Conservation (phyloP, 2,797 vertebrate genomes). For the Ptychadena robeensis region DNA sequence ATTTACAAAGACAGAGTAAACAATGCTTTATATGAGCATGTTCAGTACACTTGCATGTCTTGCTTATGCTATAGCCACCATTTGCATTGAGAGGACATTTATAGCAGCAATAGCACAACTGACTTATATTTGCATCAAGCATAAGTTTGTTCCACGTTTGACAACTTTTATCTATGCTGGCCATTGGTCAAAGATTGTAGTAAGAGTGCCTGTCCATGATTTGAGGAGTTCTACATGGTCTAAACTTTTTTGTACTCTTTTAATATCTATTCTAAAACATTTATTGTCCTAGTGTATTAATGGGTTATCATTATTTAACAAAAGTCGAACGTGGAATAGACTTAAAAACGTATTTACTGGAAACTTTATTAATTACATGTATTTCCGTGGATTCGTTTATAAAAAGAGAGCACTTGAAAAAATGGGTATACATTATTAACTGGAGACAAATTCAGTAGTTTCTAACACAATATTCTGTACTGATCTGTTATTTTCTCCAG, state of each 20-base stretch:
- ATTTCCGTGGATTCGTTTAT: neutral
- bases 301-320: neutral
- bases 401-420: neutral
- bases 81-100: constrained; percentile 4
- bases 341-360: neutral
- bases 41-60: constrained; percentile 31
- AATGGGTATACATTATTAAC: neutral
- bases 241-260: neutral
- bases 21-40: constrained; percentile 19
- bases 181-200: neutral
- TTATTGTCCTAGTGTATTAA: neutral
- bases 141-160: constrained; percentile 23
- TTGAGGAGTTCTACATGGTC: neutral
- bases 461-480: neutral
- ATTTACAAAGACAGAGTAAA: neutral
- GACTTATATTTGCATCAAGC: neutral
- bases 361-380: neutral
- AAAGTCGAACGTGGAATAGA: constrained; percentile 5
- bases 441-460: neutral
- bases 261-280: neutral
- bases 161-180: neutral
- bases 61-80: constrained; percentile 37
- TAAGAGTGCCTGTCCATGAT: neutral
- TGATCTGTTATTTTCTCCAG: neutral
- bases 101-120: neutral